phyloP scores from a whole-genome alignment of 2,888 invertebrate species.

The Orthosia incerta region DNA sequence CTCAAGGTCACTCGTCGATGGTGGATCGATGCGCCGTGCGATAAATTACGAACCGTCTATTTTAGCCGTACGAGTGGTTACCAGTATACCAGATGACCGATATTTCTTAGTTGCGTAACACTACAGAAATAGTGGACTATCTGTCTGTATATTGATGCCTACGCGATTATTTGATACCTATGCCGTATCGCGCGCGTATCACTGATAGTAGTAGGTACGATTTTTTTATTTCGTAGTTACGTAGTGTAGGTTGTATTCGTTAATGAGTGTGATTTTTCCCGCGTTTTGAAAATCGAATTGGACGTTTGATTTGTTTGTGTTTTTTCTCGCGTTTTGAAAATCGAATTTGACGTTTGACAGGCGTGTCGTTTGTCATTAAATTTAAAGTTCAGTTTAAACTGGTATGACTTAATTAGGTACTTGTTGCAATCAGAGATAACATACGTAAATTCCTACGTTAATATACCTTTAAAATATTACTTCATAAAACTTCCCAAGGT shows the following conservation, averaged over 20 bases:
- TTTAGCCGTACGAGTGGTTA: constrained; percentile 79
- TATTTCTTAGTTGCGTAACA: constrained; percentile 84
- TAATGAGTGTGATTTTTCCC: constrained; percentile 34
- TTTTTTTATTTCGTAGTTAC: constrained; percentile 40
- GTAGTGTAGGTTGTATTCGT: constrained; percentile 10
- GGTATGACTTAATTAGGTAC: constrained; percentile 19
- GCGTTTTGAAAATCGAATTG: not conserved
- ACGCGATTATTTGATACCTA: constrained; percentile 42
- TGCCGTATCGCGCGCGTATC: constrained; percentile 46
- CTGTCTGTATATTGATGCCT: constrained; percentile 42
- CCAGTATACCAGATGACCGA: constrained; percentile 85
- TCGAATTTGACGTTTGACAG: constrained; percentile 16
- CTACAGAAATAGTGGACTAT: constrained; percentile 76
- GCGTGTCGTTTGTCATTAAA: constrained; percentile 20
- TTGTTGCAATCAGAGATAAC: constrained; percentile 1
- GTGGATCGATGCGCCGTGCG: constrained; percentile 82
- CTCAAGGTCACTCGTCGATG: constrained; percentile 84
- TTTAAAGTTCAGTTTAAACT: constrained; percentile 32
- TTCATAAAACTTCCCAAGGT: constrained; percentile 36
- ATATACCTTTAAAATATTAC: constrained; percentile 8
- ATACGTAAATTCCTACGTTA: constrained; percentile 4
- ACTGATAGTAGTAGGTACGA: constrained; percentile 40
- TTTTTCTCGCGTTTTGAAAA: constrained; percentile 5
- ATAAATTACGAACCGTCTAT: constrained; percentile 79
- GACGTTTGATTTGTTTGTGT: no score